Conservation (phyloP, 2,113 vertebrate genomes). For the Scomber scombrus region DNA sequence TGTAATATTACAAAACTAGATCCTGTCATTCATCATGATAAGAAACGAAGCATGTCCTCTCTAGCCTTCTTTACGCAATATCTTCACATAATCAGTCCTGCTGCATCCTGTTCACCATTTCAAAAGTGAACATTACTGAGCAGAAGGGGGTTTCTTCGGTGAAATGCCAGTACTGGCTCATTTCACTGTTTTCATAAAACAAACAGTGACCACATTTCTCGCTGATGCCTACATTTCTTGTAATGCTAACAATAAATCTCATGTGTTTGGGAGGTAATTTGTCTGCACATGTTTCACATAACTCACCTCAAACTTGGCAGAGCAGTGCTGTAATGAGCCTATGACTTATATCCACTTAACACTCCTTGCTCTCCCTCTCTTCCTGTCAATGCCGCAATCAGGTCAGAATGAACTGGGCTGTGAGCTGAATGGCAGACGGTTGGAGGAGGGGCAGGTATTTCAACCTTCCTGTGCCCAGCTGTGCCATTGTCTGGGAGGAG, state of each 20-base stretch:
- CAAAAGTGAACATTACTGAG: no score
- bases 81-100: no score
- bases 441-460: slow-evolving; percentile 87
- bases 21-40: no score
- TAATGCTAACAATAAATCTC: neutral
- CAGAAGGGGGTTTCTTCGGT: no score
- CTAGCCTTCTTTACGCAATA: no score
- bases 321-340: neutral
- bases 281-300: slow-evolving; percentile 1
- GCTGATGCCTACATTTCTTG: neutral
- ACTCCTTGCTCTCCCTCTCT: neutral
- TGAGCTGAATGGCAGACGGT: slow-evolving; percentile 82
- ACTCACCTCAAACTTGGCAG: neutral
- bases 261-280: neutral
- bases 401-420: slow-evolving; percentile 84
- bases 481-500: slow-evolving; percentile 85
- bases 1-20: no score
- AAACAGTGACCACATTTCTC: no score
- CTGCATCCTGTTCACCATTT: no score
- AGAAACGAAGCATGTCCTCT: no score
- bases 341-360: neutral
- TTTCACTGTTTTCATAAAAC: no score
- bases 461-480: slow-evolving; percentile 87
- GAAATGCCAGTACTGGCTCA: no score
- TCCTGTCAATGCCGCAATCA: slow-evolving; percentile 52